These are phyloP conservation scores for Neodontobutis hainanensis DNA, from an alignment of 2,113 vertebrate species.

Conservation along the genomic window DNA sequence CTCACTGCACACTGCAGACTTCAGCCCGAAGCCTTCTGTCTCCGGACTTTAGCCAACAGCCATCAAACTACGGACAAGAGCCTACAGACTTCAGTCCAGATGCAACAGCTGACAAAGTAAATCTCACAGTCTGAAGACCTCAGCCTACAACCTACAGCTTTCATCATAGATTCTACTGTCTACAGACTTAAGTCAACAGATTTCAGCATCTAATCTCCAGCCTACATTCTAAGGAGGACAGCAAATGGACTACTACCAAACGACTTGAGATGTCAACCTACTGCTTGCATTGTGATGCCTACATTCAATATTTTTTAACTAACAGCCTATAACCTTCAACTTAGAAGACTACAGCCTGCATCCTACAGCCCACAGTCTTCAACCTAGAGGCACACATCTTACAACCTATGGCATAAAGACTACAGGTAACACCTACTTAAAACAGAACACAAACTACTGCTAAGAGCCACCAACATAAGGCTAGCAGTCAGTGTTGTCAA, in stretches of 20 bases:
- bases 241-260: not conserved
- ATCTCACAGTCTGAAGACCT: not conserved
- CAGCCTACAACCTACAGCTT: not conserved
- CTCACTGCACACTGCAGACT: not conserved
- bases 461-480: too few relatives aligned
- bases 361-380: not conserved
- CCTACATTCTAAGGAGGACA: not conserved
- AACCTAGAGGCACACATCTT: not conserved
- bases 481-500: too few relatives aligned
- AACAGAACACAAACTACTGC: too few relatives aligned
- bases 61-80: not conserved
- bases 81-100: not conserved
- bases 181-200: not conserved
- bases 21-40: not conserved
- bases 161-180: not conserved
- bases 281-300: not conserved
- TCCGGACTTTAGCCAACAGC: not conserved
- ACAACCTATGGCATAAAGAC: too few relatives aligned
- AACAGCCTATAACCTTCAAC: too few relatives aligned
- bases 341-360: not conserved
- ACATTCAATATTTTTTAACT: not conserved
- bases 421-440: too few relatives aligned
- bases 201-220: not conserved
- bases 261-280: not conserved
- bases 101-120: not conserved